Percentiles rank a stretch among this genome's conserved stretches.
phyloP scores from a whole-genome alignment of 64 coral and sea anemone species.

The Montipora foliosa region DNA sequence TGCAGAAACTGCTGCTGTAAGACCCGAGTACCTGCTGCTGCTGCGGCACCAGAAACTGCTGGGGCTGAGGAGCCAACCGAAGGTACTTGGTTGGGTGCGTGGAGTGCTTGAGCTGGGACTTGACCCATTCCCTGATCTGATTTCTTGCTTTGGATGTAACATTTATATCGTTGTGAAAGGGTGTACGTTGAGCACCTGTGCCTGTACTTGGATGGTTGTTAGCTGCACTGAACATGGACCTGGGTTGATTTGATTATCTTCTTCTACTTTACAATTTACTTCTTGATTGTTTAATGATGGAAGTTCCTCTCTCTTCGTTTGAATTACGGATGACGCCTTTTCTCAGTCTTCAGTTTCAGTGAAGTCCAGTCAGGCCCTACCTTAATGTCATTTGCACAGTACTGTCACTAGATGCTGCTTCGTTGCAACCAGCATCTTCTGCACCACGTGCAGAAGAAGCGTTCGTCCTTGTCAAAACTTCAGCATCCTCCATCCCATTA shows the following conservation, averaged over 20 bases:
- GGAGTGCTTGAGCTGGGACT: background rate
- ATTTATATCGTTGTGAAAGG: background rate
- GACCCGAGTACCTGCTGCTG: slow-evolving; percentile 82
- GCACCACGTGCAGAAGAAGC: background rate
- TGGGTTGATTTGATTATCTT: background rate
- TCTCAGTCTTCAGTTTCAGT: background rate
- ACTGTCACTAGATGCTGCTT: too few species aligned
- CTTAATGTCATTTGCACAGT: too few species aligned
- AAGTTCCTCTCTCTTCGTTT: background rate
- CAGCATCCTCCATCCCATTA: background rate
- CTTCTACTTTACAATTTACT: background rate
- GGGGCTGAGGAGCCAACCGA: slow-evolving; percentile 48
- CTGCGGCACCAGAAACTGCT: slow-evolving; percentile 49
- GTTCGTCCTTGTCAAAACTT: background rate
- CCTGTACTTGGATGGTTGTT: background rate
- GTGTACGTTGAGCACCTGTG: background rate
- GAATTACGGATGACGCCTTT: background rate
- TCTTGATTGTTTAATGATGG: background rate
- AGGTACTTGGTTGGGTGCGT: slow-evolving; percentile 5
- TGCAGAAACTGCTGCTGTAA: slow-evolving; percentile 77
- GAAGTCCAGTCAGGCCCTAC: background rate
- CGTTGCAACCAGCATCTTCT: too few species aligned
- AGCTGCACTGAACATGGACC: background rate
- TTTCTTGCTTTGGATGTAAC: background rate
- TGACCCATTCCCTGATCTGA: background rate